Evolutionary conservation across 2,797 vertebrate genomes (phyloP), one percentile per base, ranked within the genome.

Genomic region (Labeo calbasu): DNA sequence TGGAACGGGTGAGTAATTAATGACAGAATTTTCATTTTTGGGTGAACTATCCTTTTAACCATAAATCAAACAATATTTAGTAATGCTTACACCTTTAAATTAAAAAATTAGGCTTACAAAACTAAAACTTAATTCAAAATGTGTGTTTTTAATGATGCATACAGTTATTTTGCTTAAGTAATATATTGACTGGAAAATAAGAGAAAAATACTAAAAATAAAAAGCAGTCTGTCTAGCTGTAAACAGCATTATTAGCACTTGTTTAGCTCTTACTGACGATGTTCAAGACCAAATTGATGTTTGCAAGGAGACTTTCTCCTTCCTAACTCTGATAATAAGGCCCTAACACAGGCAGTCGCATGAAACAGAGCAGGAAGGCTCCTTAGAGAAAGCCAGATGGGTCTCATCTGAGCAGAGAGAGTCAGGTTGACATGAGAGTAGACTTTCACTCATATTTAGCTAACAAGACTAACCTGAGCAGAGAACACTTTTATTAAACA

Each of bases 281-380:
- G 0, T 48, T 48, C 25, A 32, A 28, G 48, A 72, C 23, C 17
- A 76, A 3, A 23, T 13, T 36, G 55, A 8, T 43, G 36, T 61
- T 77, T 23, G 0, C 15, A 10, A 43, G 36, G 36, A 81, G 40
- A 6, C 17, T 19, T 48, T 21, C 25, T 72, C 40, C 19, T 23
- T 25, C 1, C 15, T 28, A 28, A 70, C 0, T 2, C 23, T 28
- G 36, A 70, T 57, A 75, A 75, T 48, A 81, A 59, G 32, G 3
- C 53, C 66, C 17, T 15, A n/a, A 14, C n/a, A 53, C 50, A 59
- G 15, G 13, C 73, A 59, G 72, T n/a, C 21, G 1, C 36, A 81
- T 43, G 66, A 70, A 81, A 32, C 32, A 61, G 53, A 81, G 68
- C 68, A 81, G 40, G 40, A 72, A 81, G 40, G 46, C 66, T 55